Evolutionary conservation across 2,888 invertebrate genomes (phyloP).

Genomic region (Neoascia interrupta): DNA sequence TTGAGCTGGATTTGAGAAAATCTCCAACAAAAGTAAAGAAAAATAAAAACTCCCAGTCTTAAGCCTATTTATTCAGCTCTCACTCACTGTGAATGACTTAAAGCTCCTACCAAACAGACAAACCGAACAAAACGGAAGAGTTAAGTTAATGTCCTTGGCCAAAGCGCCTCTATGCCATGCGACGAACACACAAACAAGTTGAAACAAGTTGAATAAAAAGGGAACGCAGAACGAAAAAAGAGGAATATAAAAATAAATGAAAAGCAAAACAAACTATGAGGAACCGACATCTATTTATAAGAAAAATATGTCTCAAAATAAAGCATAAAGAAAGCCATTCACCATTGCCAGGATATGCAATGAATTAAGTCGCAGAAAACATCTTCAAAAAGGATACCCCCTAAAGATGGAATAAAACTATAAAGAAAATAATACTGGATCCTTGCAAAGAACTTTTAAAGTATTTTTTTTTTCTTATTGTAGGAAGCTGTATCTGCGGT

Average conservation of each 20-base stretch:
- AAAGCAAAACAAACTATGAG: constrained; percentile 51
- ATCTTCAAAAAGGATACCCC: constrained; percentile 48
- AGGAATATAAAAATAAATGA: constrained; percentile 7
- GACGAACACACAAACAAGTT: too few relatives aligned
- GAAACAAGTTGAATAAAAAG: too few relatives aligned
- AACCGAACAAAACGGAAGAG: constrained; percentile 61
- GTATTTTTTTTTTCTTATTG: constrained; percentile 18
- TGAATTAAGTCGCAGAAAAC: constrained; percentile 60
- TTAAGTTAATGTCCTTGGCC: constrained; percentile 66
- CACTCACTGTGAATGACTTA: constrained; percentile 49
- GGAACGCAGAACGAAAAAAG: too few relatives aligned
- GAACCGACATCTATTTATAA: constrained; percentile 55
- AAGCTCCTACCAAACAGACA: constrained; percentile 25
- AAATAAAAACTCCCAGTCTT: constrained; percentile 33
- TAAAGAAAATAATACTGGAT: constrained; percentile 50
- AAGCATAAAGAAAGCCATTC: constrained; percentile 54
- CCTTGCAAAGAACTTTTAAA: constrained; percentile 35
- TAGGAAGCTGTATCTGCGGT: too few relatives aligned
- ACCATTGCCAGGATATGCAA: constrained; percentile 58
- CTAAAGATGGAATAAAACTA: constrained; percentile 29
- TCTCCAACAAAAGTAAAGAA: constrained; percentile 30
- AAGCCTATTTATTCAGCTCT: constrained; percentile 62
- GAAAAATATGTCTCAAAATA: constrained; percentile 64
- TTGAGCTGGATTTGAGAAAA: constrained; percentile 60
- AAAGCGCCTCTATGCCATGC: constrained; percentile 14